Evolutionary conservation across 2,797 vertebrate species (phyloP).

Genomic region (Salmo trutta): DNA sequence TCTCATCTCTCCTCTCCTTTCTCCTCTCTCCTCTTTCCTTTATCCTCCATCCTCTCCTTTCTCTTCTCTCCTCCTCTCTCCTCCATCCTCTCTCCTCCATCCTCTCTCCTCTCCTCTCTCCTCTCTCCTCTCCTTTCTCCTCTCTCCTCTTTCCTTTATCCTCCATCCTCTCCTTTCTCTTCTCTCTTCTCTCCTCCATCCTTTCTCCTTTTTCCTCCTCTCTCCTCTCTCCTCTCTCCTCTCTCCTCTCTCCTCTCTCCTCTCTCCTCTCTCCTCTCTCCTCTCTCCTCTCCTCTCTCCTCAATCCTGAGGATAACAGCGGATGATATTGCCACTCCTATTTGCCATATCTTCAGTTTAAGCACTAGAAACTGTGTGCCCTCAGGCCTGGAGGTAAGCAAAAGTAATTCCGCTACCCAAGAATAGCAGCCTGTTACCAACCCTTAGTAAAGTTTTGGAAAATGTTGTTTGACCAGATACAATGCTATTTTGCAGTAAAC

Average conservation of each 20-base stretch:
- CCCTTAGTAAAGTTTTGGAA: too few relatives aligned
- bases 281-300: too few relatives aligned
- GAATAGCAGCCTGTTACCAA: too few relatives aligned
- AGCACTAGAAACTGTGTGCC: too few relatives aligned
- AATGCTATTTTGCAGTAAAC: too few relatives aligned
- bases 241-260: too few relatives aligned
- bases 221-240: neutral
- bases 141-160: neutral
- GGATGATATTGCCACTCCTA: too few relatives aligned
- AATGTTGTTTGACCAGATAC: too few relatives aligned
- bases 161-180: slow-evolving; percentile 2
- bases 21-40: slow-evolving; percentile 26
- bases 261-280: slow-evolving; percentile 15
- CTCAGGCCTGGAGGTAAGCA: too few relatives aligned
- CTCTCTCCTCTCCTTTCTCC: slow-evolving; percentile 35
- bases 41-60: neutral
- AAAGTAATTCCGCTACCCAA: too few relatives aligned
- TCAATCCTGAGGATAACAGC: too few relatives aligned
- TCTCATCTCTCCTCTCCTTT: slow-evolving; percentile 25
- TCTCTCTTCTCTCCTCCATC: slow-evolving; percentile 7
- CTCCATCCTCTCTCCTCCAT: slow-evolving; percentile 17
- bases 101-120: slow-evolving; percentile 43
- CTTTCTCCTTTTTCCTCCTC: slow-evolving; percentile 4
- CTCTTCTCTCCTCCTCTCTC: slow-evolving; percentile 1
- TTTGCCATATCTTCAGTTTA: too few relatives aligned